Evolutionary conservation across 2,113 vertebrate genomes (phyloP).

Genomic region (Quiscalus mexicanus): DNA sequence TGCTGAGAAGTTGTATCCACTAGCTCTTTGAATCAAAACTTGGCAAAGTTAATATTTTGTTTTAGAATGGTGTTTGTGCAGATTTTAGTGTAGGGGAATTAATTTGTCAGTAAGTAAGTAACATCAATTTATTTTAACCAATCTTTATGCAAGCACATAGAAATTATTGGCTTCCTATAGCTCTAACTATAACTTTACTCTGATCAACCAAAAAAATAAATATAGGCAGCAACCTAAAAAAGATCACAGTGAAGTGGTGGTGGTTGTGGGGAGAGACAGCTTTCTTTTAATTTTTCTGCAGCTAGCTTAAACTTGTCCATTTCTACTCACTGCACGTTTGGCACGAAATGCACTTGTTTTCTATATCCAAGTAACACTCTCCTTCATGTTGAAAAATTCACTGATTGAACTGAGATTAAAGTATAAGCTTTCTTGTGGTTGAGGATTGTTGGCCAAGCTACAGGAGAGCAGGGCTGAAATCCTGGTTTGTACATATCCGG

Average conservation of each 20-base stretch:
- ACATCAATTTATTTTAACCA: neutral
- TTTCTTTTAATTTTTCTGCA: slow-evolving; percentile 11
- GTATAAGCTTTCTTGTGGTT: slow-evolving; percentile 53
- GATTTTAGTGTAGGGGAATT: neutral
- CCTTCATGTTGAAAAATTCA: slow-evolving; percentile 41
- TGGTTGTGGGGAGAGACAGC: neutral
- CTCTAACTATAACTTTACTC: neutral
- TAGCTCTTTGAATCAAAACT: slow-evolving; percentile 1
- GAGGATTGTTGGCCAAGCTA: slow-evolving; percentile 25
- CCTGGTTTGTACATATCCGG: neutral
- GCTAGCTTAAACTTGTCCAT: slow-evolving; percentile 30
- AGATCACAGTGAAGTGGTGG: neutral
- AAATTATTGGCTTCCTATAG: neutral
- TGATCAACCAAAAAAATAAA: neutral
- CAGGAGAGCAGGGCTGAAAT: slow-evolving; percentile 4
- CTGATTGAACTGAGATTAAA: slow-evolving; percentile 51
- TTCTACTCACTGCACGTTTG: slow-evolving; percentile 3
- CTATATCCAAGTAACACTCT: slow-evolving; percentile 11
- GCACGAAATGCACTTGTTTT: slow-evolving; percentile 1
- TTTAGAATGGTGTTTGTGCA: neutral
- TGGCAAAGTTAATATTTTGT: neutral
- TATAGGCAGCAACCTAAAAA: neutral
- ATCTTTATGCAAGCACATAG: neutral
- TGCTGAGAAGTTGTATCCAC: neutral
- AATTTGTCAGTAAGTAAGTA: neutral